A percentile compares a stretch with the other conserved stretches of the same genome.
Conservation (phyloP, 1,140 invertebrate species). For the Drosophila arawakana region DNA sequence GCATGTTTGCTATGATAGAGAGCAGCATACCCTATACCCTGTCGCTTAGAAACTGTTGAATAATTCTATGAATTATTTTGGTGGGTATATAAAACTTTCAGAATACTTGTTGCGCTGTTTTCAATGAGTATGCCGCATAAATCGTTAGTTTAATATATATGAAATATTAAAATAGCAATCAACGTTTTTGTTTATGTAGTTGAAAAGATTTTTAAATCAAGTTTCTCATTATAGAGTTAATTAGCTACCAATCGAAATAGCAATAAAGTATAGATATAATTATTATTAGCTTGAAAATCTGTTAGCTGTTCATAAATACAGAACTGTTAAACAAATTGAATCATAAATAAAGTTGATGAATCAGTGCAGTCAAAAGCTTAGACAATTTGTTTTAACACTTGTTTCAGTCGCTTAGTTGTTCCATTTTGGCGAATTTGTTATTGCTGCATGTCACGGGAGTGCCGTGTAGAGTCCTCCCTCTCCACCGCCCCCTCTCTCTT, state of each 20-base stretch:
- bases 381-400: not conserved
- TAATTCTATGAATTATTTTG: too few relatives aligned
- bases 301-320: not conserved
- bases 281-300: not conserved
- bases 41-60: too few relatives aligned
- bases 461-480: constrained; percentile 5
- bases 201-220: not conserved
- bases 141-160: too few relatives aligned
- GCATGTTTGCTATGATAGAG: not conserved
- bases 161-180: not conserved
- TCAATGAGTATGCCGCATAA: too few relatives aligned
- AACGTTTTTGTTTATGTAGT: constrained; percentile 9
- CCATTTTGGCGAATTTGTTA: constrained; percentile 23
- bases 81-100: too few relatives aligned
- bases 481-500: too few relatives aligned
- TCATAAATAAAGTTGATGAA: not conserved
- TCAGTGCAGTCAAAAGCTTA: not conserved
- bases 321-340: not conserved
- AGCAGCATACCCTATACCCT: not conserved
- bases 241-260: too few relatives aligned
- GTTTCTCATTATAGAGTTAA: not conserved
- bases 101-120: too few relatives aligned
- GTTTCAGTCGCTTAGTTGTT: not conserved
- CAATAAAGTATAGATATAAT: too few relatives aligned
- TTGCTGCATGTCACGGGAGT: constrained; percentile 18